Percentiles rank a stretch among this genome's conserved stretches.
These are phyloP conservation scores for Amiota communis DNA, from an alignment of 2,888 invertebrate species.

Conservation along the genomic window DNA sequence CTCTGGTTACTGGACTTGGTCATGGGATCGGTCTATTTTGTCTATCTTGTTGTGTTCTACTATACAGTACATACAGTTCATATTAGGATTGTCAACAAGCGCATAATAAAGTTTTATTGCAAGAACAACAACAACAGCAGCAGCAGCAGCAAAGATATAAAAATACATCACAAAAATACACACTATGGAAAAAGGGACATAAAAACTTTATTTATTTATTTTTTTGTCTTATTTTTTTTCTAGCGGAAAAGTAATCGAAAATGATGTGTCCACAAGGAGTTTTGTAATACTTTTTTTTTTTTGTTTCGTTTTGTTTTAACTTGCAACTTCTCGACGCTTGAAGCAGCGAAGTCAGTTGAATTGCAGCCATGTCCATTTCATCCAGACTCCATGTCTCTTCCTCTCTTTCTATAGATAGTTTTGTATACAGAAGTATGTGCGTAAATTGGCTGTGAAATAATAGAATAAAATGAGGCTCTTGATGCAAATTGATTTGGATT, in stretches of 20 bases:
- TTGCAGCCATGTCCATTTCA: background rate
- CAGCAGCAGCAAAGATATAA: slow-evolving; percentile 12
- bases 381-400: background rate
- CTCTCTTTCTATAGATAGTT: no score
- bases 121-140: slow-evolving; percentile 46
- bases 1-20: background rate
- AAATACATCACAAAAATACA: slow-evolving; percentile 20
- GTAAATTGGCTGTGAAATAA: slow-evolving; percentile 67
- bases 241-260: slow-evolving; percentile 59
- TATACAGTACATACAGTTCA: slow-evolving; percentile 52
- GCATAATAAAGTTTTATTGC: slow-evolving; percentile 71
- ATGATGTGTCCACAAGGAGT: slow-evolving; percentile 59
- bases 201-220: slow-evolving; percentile 13
- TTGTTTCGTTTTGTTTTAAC: background rate
- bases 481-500: slow-evolving; percentile 72
- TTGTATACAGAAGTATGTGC: slow-evolving; percentile 28
- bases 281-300: slow-evolving; percentile 15
- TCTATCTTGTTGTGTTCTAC: no score
- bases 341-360: background rate
- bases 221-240: slow-evolving; percentile 15
- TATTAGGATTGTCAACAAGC: slow-evolving; percentile 66
- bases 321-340: background rate
- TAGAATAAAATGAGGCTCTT: slow-evolving; percentile 71
- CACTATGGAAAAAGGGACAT: background rate
- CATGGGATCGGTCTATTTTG: background rate